These are phyloP conservation scores for Heliconius hortense DNA, from an alignment of 2,888 invertebrate species.

Conservation along the genomic window DNA sequence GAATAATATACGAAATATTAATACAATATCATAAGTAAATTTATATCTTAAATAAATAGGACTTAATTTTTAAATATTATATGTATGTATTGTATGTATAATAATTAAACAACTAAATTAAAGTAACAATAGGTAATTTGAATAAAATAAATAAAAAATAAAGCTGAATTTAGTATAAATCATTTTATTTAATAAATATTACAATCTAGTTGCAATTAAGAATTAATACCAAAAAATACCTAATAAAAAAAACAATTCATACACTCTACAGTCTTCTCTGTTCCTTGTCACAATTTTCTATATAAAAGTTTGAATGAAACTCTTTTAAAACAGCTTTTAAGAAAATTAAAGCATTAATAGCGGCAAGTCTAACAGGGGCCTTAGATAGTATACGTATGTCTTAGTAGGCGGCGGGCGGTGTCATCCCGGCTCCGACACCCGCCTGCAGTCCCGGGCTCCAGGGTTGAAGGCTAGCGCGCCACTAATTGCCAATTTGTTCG, in stretches of 20 bases:
- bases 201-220: not conserved
- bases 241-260: not conserved
- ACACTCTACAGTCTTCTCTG: conserved; percentile 57
- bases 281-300: conserved; percentile 73
- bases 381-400: conserved; percentile 39
- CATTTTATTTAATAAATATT: not conserved
- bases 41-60: not conserved
- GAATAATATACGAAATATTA: conserved; percentile 20
- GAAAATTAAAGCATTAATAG: conserved; percentile 80
- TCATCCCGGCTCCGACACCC: conserved; percentile 42
- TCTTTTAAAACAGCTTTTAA: conserved; percentile 80
- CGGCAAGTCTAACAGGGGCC: conserved; percentile 43
- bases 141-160: not conserved
- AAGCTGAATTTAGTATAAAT: not conserved
- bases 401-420: conserved; percentile 32
- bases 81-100: not conserved
- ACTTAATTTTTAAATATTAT: not conserved
- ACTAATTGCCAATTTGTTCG: conserved; percentile 82
- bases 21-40: conserved; percentile 1
- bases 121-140: not conserved
- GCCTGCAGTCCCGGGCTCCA: conserved; percentile 51
- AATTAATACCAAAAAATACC: not conserved
- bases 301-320: conserved; percentile 79
- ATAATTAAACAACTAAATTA: not conserved
- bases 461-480: conserved; percentile 61